Evolutionary conservation across 1,140 invertebrate genomes (phyloP).

Genomic region (Trissolcus basalis): DNA sequence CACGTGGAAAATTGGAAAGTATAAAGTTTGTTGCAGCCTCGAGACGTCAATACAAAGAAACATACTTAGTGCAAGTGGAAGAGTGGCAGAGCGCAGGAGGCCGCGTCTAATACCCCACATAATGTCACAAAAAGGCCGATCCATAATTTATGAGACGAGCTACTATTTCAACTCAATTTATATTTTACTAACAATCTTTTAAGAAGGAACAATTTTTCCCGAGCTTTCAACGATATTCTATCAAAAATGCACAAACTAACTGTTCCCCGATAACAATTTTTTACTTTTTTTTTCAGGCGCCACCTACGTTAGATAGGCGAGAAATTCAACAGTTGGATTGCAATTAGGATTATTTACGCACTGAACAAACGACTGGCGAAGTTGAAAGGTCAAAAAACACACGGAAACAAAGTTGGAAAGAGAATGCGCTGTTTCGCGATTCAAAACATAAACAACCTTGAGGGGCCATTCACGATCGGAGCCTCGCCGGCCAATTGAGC

Average conservation of each 20-base stretch:
- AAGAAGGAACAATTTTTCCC: too few species aligned
- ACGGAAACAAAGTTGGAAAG: too few species aligned
- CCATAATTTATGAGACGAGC: conserved; percentile 18
- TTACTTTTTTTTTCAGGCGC: too few species aligned
- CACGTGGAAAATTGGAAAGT: conserved; percentile 38
- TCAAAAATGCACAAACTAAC: too few species aligned
- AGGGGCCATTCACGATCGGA: neutral
- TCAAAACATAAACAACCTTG: neutral
- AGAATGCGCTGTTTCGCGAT: neutral
- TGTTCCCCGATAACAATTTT: neutral
- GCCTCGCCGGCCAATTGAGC: neutral
- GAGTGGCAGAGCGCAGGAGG: neutral
- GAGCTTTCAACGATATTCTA: too few species aligned
- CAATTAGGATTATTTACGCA: too few species aligned
- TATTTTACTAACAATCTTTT: too few species aligned
- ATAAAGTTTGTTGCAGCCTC: conserved; percentile 41
- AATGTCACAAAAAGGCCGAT: conserved; percentile 20
- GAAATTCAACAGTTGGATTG: too few species aligned
- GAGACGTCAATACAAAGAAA: conserved; percentile 36
- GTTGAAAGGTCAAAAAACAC: too few species aligned
- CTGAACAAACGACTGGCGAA: too few species aligned
- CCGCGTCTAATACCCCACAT: conserved; percentile 11
- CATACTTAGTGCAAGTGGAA: conserved; percentile 2
- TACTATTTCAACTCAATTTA: neutral
- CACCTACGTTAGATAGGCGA: too few species aligned